phyloP scores from a whole-genome alignment of 92 coral and sea anemone genomes.

The Parazoanthus darwini region DNA sequence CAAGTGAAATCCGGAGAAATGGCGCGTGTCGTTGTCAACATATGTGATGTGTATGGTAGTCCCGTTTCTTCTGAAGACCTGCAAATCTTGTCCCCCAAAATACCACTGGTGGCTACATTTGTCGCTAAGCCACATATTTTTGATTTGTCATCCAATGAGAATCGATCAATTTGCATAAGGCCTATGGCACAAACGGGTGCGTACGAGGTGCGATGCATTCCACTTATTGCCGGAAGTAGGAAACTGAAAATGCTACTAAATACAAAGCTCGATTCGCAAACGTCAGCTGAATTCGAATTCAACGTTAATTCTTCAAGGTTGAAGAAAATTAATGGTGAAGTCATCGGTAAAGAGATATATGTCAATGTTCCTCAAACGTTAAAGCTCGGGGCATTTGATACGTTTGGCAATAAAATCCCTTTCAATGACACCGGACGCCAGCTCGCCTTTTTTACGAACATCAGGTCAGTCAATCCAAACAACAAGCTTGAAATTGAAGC shows the following conservation, averaged over 20 bases:
- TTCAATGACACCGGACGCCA: conserved; percentile 9
- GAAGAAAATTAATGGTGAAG: not conserved
- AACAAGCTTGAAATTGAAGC: not conserved
- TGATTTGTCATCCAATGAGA: not conserved
- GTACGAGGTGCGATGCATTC: conserved; percentile 17
- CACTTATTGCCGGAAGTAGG: conserved; percentile 4
- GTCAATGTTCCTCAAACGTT: conserved; percentile 16
- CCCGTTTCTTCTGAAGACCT: not conserved
- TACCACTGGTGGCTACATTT: not conserved
- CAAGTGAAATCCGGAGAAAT: not conserved
- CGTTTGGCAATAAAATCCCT: conserved; percentile 21
- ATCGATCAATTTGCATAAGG: not conserved
- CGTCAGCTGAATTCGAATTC: not conserved
- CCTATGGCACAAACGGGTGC: not conserved
- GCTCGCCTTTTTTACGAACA: conserved; percentile 6
- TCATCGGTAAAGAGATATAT: not conserved
- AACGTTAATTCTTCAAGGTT: conserved; percentile 11
- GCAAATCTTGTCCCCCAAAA: not conserved
- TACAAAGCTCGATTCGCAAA: not conserved
- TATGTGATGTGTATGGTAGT: not conserved
- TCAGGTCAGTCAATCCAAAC: conserved; percentile 14
- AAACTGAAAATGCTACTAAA: not conserved
- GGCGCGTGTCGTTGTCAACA: not conserved
- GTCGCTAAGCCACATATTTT: not conserved
- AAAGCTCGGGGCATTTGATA: not conserved